phyloP scores from a whole-genome alignment of 2,113 vertebrate genomes.

The Amblyopsis rosae region DNA sequence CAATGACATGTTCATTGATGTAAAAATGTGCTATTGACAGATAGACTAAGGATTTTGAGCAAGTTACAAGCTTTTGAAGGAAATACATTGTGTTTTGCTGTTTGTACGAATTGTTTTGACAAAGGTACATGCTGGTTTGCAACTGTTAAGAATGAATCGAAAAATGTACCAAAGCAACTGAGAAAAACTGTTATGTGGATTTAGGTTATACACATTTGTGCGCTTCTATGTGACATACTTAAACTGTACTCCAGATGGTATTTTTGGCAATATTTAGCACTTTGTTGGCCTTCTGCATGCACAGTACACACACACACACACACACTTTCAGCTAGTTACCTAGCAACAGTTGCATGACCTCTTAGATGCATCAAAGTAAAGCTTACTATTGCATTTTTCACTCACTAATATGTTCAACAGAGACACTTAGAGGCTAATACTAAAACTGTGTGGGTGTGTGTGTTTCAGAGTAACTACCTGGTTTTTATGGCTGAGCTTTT shows the following conservation, averaged over 20 bases:
- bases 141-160: no score
- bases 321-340: constrained; percentile 38
- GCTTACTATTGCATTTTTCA: background rate
- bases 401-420: constrained; percentile 12
- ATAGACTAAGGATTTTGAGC: no score
- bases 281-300: constrained; percentile 11
- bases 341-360: constrained; percentile 57
- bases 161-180: no score
- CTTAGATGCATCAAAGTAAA: constrained; percentile 32
- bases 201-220: background rate
- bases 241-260: constrained; percentile 49
- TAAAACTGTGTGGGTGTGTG: constrained; percentile 32
- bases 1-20: no score
- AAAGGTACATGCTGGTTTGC: no score
- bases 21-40: no score
- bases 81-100: no score
- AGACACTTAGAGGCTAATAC: constrained; percentile 23
- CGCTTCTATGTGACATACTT: background rate
- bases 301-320: constrained; percentile 9
- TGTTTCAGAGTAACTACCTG: constrained; percentile 91
- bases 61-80: no score
- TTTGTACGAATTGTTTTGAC: no score
- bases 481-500: constrained; percentile 99
- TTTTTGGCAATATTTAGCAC: constrained; percentile 18
- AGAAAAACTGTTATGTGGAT: no score